Evolutionary conservation across 2,888 invertebrate species (phyloP).

Genomic region (Cheilosia impressa): DNA sequence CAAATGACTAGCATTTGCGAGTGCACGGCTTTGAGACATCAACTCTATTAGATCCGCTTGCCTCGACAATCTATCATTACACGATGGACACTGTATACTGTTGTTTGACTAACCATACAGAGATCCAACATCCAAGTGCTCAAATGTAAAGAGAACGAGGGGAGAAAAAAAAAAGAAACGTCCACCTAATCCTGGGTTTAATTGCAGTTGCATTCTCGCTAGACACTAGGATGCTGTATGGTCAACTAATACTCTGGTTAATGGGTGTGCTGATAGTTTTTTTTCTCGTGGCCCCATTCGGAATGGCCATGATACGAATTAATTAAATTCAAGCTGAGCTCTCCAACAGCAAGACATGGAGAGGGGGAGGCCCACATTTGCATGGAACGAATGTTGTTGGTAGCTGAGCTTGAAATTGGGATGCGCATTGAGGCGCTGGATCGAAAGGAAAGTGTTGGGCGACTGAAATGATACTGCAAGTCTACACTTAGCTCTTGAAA

Average conservation of each 20-base stretch:
- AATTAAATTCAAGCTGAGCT: conserved; percentile 69
- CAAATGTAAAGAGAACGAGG: conserved; percentile 17
- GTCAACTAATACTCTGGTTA: conserved; percentile 58
- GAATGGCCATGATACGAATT: conserved; percentile 63
- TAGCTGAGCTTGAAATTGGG: conserved; percentile 41
- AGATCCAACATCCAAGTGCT: not conserved
- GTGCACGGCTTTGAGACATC: conserved; percentile 51
- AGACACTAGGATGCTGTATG: conserved; percentile 42
- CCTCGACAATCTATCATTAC: conserved; percentile 74
- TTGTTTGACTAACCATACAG: conserved; percentile 33
- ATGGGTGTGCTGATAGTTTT: conserved; percentile 43
- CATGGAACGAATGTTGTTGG: conserved; percentile 31
- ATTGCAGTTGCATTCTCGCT: conserved; percentile 70
- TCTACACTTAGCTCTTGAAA: too few relatives aligned
- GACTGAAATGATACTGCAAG: too few relatives aligned
- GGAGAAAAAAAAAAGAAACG: conserved; percentile 19
- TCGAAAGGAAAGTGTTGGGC: not conserved
- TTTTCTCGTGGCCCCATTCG: conserved; percentile 64
- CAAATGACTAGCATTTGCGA: conserved; percentile 71
- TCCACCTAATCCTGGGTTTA: conserved; percentile 65
- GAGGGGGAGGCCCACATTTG: conserved; percentile 65
- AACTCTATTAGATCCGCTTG: conserved; percentile 72
- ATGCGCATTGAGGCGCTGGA: not conserved
- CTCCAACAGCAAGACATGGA: conserved; percentile 29
- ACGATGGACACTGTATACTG: conserved; percentile 62